Conservation (phyloP, 2,113 vertebrate genomes). For the Perca fluviatilis region DNA sequence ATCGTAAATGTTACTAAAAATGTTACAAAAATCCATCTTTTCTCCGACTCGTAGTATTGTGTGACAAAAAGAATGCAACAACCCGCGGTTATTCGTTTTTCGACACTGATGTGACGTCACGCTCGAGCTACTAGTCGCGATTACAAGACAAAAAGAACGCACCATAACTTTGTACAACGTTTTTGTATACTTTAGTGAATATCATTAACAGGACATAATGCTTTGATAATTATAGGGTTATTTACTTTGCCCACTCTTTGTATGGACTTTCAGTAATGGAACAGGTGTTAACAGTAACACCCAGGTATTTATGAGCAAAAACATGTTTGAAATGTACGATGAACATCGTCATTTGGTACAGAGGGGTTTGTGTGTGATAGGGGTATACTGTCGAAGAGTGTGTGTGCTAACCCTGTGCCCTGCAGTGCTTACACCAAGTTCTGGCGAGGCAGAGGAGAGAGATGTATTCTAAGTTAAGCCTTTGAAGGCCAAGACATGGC, state of each 20-base stretch:
- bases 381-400: constrained; percentile 24
- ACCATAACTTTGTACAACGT: neutral
- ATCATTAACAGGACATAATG: neutral
- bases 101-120: too few species aligned
- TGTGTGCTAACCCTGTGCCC: constrained; percentile 51
- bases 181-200: neutral
- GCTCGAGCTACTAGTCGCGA: too few species aligned
- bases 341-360: neutral
- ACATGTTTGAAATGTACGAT: neutral
- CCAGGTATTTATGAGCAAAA: neutral
- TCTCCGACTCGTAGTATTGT: too few species aligned
- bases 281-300: neutral
- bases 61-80: too few species aligned
- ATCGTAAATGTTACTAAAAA: too few species aligned
- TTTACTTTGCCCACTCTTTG: neutral
- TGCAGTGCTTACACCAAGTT: constrained; percentile 69
- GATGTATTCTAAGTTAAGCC: constrained; percentile 71
- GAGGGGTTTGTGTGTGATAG: neutral
- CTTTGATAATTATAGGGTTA: neutral
- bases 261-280: neutral
- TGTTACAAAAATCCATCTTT: too few species aligned
- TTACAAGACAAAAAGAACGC: too few species aligned
- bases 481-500: constrained; percentile 81
- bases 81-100: too few species aligned
- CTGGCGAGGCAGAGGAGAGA: constrained; percentile 60